Conservation (phyloP, 1,140 invertebrate genomes). For the Diachasmimorpha longicaudata region DNA sequence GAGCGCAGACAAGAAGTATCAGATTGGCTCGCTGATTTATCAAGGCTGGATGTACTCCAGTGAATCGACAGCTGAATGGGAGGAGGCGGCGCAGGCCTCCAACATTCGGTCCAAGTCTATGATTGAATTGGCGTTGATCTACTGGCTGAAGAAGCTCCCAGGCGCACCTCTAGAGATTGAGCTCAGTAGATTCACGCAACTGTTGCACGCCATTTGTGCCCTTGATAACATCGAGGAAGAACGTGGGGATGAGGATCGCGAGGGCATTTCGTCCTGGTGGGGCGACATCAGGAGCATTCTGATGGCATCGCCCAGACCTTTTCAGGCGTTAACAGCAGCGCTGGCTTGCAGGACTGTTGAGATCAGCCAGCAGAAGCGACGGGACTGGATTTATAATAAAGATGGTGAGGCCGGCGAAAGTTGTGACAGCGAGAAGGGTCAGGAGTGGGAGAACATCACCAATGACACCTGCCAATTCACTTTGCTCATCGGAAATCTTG, state of each 20-base stretch:
- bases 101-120: constrained; percentile 66
- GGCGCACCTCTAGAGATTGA: constrained; percentile 53
- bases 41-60: constrained; percentile 67
- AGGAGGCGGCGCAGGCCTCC: constrained; percentile 62
- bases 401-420: constrained; percentile 22
- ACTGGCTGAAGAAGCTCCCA: constrained; percentile 67
- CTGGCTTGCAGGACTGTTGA: constrained; percentile 79
- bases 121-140: constrained; percentile 70
- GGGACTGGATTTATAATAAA: constrained; percentile 44
- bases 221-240: constrained; percentile 59
- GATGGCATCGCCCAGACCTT: constrained; percentile 72
- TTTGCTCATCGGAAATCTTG: constrained; percentile 83
- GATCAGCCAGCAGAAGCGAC: constrained; percentile 61
- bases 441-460: constrained; percentile 83
- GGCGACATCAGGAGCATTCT: constrained; percentile 72
- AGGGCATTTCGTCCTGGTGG: constrained; percentile 76
- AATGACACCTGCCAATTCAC: constrained; percentile 87
- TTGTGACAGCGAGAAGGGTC: constrained; percentile 29
- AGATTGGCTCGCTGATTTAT: constrained; percentile 67
- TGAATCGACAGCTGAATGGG: constrained; percentile 59
- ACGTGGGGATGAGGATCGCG: constrained; percentile 69
- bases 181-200: constrained; percentile 59
- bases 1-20: constrained; percentile 45
- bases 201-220: constrained; percentile 58
- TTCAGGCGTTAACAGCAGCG: constrained; percentile 75